Conservation (phyloP, 2,797 vertebrate genomes). For the Micrastur ruficollis region DNA sequence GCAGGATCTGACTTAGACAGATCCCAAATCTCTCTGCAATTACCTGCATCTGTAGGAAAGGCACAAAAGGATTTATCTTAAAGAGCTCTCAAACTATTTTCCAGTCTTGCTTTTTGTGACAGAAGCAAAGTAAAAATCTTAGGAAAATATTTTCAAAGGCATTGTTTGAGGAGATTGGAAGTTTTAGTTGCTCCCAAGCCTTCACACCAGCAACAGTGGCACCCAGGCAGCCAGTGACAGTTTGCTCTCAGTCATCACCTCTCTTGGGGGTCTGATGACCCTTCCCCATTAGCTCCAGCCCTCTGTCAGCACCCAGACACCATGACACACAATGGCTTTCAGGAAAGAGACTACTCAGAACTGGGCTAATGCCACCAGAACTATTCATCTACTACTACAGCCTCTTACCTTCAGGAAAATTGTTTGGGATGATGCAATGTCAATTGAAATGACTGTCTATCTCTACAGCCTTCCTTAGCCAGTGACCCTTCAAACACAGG, state of each 20-base stretch:
- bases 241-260: not conserved
- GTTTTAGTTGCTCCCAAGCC: not conserved
- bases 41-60: slow-evolving; percentile 71
- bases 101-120: not conserved
- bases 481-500: not conserved
- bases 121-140: slow-evolving; percentile 3
- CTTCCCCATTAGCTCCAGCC: not conserved
- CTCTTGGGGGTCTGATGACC: not conserved
- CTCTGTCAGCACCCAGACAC: not conserved
- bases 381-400: not conserved
- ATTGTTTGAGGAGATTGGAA: not conserved
- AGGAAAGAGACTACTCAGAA: not conserved
- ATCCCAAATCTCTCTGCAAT: slow-evolving; percentile 78
- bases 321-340: not conserved
- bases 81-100: slow-evolving; percentile 23
- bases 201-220: not conserved
- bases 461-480: not conserved
- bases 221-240: rapidly evolving
- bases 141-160: slow-evolving; percentile 14
- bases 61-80: slow-evolving; percentile 30
- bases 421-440: not conserved
- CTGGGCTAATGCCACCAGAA: not conserved
- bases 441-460: not conserved
- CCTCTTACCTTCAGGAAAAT: not conserved
- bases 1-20: slow-evolving; percentile 80